phyloP scores from a whole-genome alignment of 1,140 invertebrate genomes.

The Agraylea sexmaculata region DNA sequence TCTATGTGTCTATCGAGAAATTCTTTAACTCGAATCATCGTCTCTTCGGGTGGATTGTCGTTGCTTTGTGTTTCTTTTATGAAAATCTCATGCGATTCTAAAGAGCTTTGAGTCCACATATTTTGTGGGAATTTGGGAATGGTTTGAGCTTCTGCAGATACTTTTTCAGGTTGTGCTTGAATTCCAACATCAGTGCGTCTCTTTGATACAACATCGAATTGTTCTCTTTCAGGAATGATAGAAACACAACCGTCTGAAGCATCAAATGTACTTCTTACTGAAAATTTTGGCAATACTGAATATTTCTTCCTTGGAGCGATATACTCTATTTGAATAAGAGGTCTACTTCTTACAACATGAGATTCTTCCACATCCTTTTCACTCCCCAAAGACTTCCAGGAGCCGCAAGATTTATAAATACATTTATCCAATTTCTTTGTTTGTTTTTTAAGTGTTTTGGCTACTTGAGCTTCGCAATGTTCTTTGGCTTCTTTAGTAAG shows the following conservation, averaged over 20 bases:
- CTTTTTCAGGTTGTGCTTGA: slow-evolving; percentile 36
- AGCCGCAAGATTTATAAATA: slow-evolving; percentile 43
- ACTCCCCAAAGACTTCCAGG: slow-evolving; percentile 53
- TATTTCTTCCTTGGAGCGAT: slow-evolving; percentile 33
- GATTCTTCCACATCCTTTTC: slow-evolving; percentile 46
- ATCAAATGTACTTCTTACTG: slow-evolving; percentile 38
- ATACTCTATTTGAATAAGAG: slow-evolving; percentile 48
- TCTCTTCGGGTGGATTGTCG: slow-evolving; percentile 1
- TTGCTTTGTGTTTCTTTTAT: slow-evolving; percentile 20
- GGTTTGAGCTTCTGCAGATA: slow-evolving; percentile 48
- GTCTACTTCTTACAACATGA: slow-evolving; percentile 39
- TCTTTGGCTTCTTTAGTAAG: slow-evolving; percentile 45
- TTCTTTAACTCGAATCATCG: slow-evolving; percentile 10
- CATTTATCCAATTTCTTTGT: slow-evolving; percentile 47
- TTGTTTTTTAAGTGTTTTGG: slow-evolving; percentile 36
- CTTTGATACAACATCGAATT: slow-evolving; percentile 43
- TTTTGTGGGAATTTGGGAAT: slow-evolving; percentile 49
- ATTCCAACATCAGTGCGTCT: slow-evolving; percentile 40
- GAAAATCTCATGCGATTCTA: slow-evolving; percentile 24
- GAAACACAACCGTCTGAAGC: slow-evolving; percentile 55
- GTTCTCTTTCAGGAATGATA: slow-evolving; percentile 42
- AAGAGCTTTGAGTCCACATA: slow-evolving; percentile 52
- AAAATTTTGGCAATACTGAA: too few relatives aligned
- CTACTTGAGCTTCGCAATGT: slow-evolving; percentile 45
- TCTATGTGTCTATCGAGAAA: slow-evolving; percentile 18